Percentiles rank a stretch among this genome's conserved stretches.
Evolutionary conservation across 1,140 invertebrate species (phyloP).

Genomic region (Drosophila rhopaloa): DNA sequence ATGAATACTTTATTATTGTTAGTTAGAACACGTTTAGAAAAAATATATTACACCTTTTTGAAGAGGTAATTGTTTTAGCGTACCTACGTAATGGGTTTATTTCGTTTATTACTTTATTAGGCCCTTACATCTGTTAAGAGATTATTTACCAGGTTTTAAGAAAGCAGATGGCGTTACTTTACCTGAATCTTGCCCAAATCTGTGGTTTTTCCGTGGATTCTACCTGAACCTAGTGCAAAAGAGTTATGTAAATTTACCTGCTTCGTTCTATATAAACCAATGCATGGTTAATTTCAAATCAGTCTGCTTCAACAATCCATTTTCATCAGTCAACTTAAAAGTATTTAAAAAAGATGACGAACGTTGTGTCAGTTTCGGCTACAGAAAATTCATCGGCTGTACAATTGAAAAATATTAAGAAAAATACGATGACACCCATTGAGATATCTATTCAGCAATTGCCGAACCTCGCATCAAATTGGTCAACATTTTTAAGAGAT

Average conservation of each 20-base stretch:
- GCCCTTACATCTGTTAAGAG: not conserved
- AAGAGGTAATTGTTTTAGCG: no score
- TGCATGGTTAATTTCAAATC: not conserved
- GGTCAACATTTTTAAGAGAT: conserved; percentile 5
- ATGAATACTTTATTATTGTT: no score
- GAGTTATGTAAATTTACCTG: not conserved
- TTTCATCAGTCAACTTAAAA: not conserved
- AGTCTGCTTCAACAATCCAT: not conserved
- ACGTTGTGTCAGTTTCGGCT: not conserved
- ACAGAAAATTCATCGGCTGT: not conserved
- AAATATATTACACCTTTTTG: no score
- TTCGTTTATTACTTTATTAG: not conserved
- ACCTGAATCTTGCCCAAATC: not conserved
- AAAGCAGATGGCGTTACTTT: not conserved
- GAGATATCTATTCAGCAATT: conserved; percentile 6
- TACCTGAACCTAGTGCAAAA: not conserved
- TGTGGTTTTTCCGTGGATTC: not conserved
- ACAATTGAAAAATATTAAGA: not conserved
- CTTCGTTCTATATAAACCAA: not conserved
- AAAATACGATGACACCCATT: not conserved
- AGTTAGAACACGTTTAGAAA: no score
- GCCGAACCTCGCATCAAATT: conserved; percentile 5
- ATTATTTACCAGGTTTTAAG: not conserved
- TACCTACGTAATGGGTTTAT: not conserved
- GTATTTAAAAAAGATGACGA: not conserved